Evolutionary conservation across 2,113 vertebrate genomes (phyloP), one percentile per base, ranked within the genome.

Genomic region (Neopipo cinnamomea): DNA sequence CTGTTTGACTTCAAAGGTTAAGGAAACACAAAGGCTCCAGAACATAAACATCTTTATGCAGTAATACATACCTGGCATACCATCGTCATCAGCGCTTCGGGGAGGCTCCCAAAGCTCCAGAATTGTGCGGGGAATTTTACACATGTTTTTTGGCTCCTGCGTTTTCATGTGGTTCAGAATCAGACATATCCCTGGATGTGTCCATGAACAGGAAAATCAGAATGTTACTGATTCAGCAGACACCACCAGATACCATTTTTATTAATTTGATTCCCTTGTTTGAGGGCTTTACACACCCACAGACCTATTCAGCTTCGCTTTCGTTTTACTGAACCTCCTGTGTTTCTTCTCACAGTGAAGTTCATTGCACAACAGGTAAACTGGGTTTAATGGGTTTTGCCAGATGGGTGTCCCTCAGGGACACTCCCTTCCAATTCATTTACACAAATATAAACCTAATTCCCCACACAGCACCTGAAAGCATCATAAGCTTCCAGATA

Each of bases 1-100:
- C 77, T 95, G 86, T n/a, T n/a, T n/a, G n/a, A 76, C 84, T 86
- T 87, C 27, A 67, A 55, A 62, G 53, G 67, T 85, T 80, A 95
- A 93, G 71, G 93, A 95, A 93, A 82, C 77, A 92, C 74, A 88
- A 84, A 33, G 46, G 47, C 55, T 86, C 39, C 52, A 56, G 65
- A 94, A 71, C 47, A 93, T 87, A 86, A 93, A 84, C 25, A 73
- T 84, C 61, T 87, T 52, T 73, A 44, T 35, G 22, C 46, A 66
- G 67, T 21, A 37, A 66, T 46, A 77, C 86, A 77, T 80, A 92
- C 76, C 67, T 80, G 72, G 49, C 68, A 72, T 42, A 58, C 79
- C 72, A 55, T 41, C 67, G 33, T 49, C 74, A 79, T 49, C 58
- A 58, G 10, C 2, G 9, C 53, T 80, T 80, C 11, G 3, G 55